These are phyloP conservation scores for Odontamblyopus rebecca DNA, from an alignment of 2,797 vertebrate genomes.

Conservation along the genomic window DNA sequence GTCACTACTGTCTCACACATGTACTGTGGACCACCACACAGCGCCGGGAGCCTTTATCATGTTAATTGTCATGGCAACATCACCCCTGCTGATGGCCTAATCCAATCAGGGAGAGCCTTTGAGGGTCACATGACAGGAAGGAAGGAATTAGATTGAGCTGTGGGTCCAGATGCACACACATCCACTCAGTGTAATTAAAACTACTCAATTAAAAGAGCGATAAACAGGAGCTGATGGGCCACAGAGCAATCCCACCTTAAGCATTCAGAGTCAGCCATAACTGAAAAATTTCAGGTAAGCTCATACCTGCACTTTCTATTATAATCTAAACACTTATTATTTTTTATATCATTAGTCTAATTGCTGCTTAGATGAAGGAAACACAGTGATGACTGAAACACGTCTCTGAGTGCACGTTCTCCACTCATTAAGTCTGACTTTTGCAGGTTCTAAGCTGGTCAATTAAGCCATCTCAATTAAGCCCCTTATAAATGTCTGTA, in stretches of 20 bases:
- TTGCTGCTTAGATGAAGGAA: slow-evolving; percentile 53
- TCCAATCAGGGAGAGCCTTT: slow-evolving; percentile 77
- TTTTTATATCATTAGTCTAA: slow-evolving; percentile 69
- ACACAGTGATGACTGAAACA: slow-evolving; percentile 47
- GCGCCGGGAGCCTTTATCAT: slow-evolving; percentile 44
- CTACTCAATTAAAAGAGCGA: slow-evolving; percentile 67
- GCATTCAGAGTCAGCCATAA: not conserved
- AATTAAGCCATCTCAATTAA: slow-evolving; percentile 72
- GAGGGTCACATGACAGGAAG: slow-evolving; percentile 79
- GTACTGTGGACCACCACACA: slow-evolving; percentile 52
- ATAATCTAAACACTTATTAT: slow-evolving; percentile 35
- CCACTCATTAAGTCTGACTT: slow-evolving; percentile 73
- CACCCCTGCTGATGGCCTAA: slow-evolving; percentile 82
- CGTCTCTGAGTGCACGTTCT: slow-evolving; percentile 30
- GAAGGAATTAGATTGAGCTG: slow-evolving; percentile 71
- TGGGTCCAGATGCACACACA: slow-evolving; percentile 66
- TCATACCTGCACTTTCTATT: not conserved
- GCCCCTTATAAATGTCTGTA: slow-evolving; percentile 32
- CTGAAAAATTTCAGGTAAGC: not conserved
- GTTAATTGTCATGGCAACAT: slow-evolving; percentile 80
- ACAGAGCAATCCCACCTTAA: slow-evolving; percentile 2
- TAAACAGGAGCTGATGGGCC: slow-evolving; percentile 38
- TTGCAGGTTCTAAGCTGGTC: slow-evolving; percentile 71
- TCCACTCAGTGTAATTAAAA: slow-evolving; percentile 78
- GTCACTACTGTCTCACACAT: slow-evolving; percentile 17